Percentiles rank a stretch among this genome's conserved stretches.
Evolutionary conservation across 2,797 vertebrate genomes (phyloP).

Genomic region (Sebastes itinus): DNA sequence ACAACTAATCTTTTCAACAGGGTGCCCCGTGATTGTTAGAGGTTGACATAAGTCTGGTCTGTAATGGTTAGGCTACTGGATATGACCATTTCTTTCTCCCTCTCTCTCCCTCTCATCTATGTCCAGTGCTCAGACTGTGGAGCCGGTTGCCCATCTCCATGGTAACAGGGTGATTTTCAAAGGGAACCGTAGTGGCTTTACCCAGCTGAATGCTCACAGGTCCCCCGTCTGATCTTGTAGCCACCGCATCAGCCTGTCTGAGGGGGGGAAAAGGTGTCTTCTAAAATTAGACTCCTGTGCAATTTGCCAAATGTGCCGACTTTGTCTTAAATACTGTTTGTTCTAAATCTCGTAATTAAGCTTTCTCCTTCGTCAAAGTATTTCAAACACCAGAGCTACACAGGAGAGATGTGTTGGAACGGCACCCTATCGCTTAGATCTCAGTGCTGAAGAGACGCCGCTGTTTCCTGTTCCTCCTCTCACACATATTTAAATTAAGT

Average conservation of each 20-base stretch:
- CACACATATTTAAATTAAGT: constrained; percentile 4
- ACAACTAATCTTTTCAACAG: background rate
- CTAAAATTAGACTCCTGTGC: constrained; percentile 33
- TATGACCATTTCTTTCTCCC: background rate
- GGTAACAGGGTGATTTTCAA: constrained; percentile 74
- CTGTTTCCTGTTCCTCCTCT: constrained; percentile 39
- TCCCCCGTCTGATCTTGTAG: constrained; percentile 43
- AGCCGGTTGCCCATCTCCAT: constrained; percentile 65
- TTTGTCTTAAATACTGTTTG: background rate
- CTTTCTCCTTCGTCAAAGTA: background rate
- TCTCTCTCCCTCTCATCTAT: constrained; percentile 45
- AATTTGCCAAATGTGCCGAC: background rate
- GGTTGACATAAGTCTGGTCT: background rate
- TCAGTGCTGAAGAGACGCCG: background rate
- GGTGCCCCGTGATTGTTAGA: background rate
- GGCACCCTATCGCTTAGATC: background rate
- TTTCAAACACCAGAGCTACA: background rate
- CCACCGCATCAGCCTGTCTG: constrained; percentile 34
- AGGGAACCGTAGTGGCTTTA: constrained; percentile 33
- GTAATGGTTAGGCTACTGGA: background rate
- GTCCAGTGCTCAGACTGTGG: constrained; percentile 47
- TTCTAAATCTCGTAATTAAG: background rate
- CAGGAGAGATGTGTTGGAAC: background rate
- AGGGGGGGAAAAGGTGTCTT: background rate
- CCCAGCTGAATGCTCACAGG: constrained; percentile 58